These are phyloP conservation scores for Meiosimyza decipiens DNA, from an alignment of 2,888 invertebrate genomes.

Conservation along the genomic window DNA sequence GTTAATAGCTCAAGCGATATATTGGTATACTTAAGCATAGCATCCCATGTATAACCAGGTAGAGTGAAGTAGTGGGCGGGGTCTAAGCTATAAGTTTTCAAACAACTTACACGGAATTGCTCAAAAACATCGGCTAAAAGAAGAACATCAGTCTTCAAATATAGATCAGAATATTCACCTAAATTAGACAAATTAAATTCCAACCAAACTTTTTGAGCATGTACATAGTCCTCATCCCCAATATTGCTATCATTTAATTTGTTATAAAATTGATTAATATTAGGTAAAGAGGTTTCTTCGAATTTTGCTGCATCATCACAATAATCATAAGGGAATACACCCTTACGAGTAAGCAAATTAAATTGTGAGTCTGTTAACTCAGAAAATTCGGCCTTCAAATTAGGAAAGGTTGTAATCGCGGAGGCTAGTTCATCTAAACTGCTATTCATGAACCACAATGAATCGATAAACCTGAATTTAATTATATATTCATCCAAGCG, in stretches of 20 bases:
- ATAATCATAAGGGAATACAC: no score
- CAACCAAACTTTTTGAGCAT: neutral
- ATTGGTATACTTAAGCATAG: neutral
- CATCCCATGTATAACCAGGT: neutral
- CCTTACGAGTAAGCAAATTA: neutral
- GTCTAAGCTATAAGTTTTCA: conserved; percentile 23
- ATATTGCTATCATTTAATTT: neutral
- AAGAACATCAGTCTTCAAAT: conserved; percentile 24
- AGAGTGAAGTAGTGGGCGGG: neutral
- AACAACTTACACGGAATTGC: conserved; percentile 7
- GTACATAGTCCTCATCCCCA: neutral
- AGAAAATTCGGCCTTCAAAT: neutral
- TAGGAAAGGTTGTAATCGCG: neutral
- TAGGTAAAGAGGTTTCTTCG: neutral
- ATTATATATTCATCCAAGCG: neutral
- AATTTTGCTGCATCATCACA: neutral
- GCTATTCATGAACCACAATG: no score
- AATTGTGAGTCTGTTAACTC: neutral
- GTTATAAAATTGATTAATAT: neutral
- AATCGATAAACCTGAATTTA: no score
- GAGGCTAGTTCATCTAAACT: neutral
- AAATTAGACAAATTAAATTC: neutral
- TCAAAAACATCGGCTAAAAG: conserved; percentile 31
- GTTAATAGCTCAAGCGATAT: neutral
- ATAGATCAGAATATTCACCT: conserved; percentile 17